A percentile compares a stretch with the other conserved stretches of the same genome.
phyloP scores from a whole-genome alignment of 2,888 invertebrate species.

The Phrixothrix hirtus region DNA sequence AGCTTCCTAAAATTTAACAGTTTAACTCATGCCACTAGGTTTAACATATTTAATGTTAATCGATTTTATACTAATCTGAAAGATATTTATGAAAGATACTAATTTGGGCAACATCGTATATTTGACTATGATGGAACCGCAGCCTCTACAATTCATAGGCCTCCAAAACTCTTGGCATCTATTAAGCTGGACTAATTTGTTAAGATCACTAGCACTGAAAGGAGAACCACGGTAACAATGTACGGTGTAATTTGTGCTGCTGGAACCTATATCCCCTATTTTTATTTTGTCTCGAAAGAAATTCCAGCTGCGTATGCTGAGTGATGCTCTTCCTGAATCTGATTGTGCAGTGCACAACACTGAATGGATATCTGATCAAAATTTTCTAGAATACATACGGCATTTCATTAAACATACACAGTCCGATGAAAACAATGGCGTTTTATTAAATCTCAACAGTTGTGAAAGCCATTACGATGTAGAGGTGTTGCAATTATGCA shows the following conservation, averaged over 20 bases:
- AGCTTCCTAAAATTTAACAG: slow-evolving; percentile 17
- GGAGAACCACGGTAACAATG: slow-evolving; percentile 22
- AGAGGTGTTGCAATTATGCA: too few relatives aligned
- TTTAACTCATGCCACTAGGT: slow-evolving; percentile 16
- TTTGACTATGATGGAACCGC: slow-evolving; percentile 37
- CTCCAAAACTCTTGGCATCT: slow-evolving; percentile 16
- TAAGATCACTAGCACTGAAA: slow-evolving; percentile 23
- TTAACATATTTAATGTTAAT: slow-evolving; percentile 28
- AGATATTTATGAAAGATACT: slow-evolving; percentile 30
- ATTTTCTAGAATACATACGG: too few relatives aligned
- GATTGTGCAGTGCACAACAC: too few relatives aligned
- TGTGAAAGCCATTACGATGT: too few relatives aligned
- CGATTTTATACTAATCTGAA: slow-evolving; percentile 28
- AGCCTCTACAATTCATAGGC: slow-evolving; percentile 23
- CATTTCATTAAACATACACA: too few relatives aligned
- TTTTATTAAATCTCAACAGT: too few relatives aligned
- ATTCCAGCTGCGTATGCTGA: too few relatives aligned
- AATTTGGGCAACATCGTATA: slow-evolving; percentile 30
- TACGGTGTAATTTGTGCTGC: slow-evolving; percentile 37
- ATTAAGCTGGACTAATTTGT: slow-evolving; percentile 19
- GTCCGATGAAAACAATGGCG: too few relatives aligned
- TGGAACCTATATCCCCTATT: too few relatives aligned
- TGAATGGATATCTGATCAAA: too few relatives aligned
- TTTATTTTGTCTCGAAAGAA: too few relatives aligned
- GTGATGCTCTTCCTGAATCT: too few relatives aligned